Base-by-base conservation (phyloP, 2,797 vertebrate genomes). In the Arrhamphus sclerolepis region DNA sequence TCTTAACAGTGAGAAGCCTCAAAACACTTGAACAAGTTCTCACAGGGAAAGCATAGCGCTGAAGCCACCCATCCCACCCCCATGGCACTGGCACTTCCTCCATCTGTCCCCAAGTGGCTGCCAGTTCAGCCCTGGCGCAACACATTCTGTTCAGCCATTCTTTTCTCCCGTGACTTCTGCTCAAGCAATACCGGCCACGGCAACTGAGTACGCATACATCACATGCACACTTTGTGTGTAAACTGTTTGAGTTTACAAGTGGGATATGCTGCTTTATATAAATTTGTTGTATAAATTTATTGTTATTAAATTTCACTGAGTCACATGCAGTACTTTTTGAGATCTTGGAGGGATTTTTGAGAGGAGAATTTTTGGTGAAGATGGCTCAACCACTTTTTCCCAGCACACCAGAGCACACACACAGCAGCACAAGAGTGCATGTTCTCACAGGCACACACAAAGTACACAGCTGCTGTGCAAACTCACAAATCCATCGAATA, bases 51-150 rank as follows among this genome's bases (percentile, higher is more conserved):
- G 51, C 60, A 55, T 18, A 16, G 20, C 21, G 19, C 7, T 28
- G 29, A 56, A 69, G 21, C 57, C 62, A 59, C 9, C 22, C 3
- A 1, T 66, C 56, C 57, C 56, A 20, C 56, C 62, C 40, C 49
- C 50, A 42, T 44, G 58, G 59, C 44, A 68, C 55, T 66, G 70
- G 46, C 29, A 77, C 67, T 70, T 84, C 65, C 73, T 61, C 78
- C 70, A 17, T 83, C 82, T 86, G 85, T 62, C 71, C 73, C 47
- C 13, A 39, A 73, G 22, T 44, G 16, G 59, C 51, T 85, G 83
- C 85, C 85, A 87, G 80, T 69, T 80, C 47, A 60, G 22, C 56
- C 18, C 60, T 85, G 81, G 78, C 78, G 54, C 20, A 34, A 26
- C 6, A 26, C 6, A 10, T 58, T 52, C 20, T 5, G 0, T 44